Conservation (phyloP, 2,888 invertebrate genomes). For the Myopa tessellatipennis region DNA sequence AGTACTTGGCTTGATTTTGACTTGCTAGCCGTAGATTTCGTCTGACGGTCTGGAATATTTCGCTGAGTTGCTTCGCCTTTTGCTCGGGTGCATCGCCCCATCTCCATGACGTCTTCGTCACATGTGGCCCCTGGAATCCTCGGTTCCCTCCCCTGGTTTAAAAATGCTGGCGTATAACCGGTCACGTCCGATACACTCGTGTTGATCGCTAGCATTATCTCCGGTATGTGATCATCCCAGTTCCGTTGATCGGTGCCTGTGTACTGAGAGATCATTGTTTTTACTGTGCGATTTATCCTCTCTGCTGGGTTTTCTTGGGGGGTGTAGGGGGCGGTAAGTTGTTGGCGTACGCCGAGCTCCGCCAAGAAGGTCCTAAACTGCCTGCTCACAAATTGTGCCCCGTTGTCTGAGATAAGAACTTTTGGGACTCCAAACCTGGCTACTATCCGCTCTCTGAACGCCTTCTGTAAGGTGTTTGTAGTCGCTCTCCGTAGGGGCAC, state of each 20-base stretch:
- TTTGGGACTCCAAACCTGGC: constrained; percentile 7
- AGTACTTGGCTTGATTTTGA: background rate
- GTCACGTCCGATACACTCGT: constrained; percentile 4
- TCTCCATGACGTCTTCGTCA: background rate
- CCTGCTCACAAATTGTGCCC: background rate
- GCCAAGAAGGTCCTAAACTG: background rate
- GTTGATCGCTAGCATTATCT: constrained; percentile 16
- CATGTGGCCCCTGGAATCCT: background rate
- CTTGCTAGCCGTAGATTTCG: background rate
- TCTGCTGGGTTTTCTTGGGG: constrained; percentile 11
- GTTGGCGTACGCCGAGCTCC: background rate
- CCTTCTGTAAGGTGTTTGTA: background rate
- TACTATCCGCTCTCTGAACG: constrained; percentile 8
- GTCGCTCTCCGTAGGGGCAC: constrained; percentile 26
- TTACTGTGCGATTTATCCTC: background rate
- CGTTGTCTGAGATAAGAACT: background rate
- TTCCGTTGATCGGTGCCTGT: background rate
- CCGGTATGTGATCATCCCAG: constrained; percentile 21
- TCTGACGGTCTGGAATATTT: background rate
- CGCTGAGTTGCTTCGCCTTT: background rate
- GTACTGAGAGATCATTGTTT: constrained; percentile 1
- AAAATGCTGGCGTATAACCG: constrained; percentile 16
- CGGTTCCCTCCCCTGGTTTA: constrained; percentile 28
- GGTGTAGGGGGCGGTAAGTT: background rate
- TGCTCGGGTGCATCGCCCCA: background rate